These are phyloP conservation scores for Lepidothrix coronata DNA, from an alignment of 2,113 vertebrate genomes.

Conservation along the genomic window DNA sequence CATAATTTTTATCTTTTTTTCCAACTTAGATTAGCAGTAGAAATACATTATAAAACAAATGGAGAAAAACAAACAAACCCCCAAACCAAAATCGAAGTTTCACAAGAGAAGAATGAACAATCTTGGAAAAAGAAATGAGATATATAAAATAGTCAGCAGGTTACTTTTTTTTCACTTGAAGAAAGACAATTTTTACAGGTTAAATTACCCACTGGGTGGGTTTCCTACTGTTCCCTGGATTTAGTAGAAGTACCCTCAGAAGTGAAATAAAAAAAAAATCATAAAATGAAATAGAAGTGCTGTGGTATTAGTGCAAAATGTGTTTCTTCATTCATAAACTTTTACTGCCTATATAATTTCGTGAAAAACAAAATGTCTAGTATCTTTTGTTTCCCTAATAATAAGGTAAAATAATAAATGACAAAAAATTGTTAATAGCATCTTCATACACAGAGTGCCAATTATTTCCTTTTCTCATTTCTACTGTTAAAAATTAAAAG, in stretches of 20 bases:
- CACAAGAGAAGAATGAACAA: neutral
- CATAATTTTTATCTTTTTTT: neutral
- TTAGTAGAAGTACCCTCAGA: conserved; percentile 18
- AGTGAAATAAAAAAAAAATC: conserved; percentile 21
- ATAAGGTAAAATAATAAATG: conserved; percentile 10
- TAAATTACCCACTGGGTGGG: neutral
- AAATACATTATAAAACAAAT: neutral
- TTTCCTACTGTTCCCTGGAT: conserved; percentile 35
- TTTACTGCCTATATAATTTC: conserved; percentile 34
- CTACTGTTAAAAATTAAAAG: neutral
- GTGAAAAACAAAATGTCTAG: neutral
- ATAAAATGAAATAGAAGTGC: conserved; percentile 38
- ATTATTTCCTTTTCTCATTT: conserved; percentile 1
- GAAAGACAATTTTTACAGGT: conserved; percentile 33
- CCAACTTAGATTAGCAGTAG: neutral
- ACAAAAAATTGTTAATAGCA: neutral
- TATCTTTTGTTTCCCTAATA: conserved; percentile 7
- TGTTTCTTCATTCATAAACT: neutral
- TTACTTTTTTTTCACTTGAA: neutral
- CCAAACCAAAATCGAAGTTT: neutral
- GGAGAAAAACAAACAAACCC: neutral
- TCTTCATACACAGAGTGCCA: neutral
- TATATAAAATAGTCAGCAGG: neutral
- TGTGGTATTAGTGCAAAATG: conserved; percentile 30
- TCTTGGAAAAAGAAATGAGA: neutral